Conservation (phyloP, 2,888 invertebrate genomes). For the Morpho achilles region DNA sequence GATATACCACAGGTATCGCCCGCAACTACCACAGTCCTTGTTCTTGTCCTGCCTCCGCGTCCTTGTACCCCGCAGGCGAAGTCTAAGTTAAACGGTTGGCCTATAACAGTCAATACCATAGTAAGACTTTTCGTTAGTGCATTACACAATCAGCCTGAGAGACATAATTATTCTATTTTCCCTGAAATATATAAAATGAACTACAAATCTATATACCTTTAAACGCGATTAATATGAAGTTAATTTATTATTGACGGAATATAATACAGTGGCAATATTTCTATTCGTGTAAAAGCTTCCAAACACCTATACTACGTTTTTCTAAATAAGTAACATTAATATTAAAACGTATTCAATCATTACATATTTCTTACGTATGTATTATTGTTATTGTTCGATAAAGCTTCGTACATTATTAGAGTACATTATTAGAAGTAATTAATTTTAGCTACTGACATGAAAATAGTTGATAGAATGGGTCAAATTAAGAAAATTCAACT, state of each 20-base stretch:
- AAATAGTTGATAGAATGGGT: slow-evolving; percentile 4
- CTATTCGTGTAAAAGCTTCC: slow-evolving; percentile 75
- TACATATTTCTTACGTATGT: slow-evolving; percentile 59
- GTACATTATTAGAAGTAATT: slow-evolving; percentile 29
- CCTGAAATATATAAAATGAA: slow-evolving; percentile 59
- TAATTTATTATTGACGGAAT: slow-evolving; percentile 54
- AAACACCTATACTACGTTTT: slow-evolving; percentile 69
- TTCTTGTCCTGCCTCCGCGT: too few species aligned
- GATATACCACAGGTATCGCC: too few species aligned
- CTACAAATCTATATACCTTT: slow-evolving; percentile 53
- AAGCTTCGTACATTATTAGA: slow-evolving; percentile 51
- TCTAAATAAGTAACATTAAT: slow-evolving; percentile 40
- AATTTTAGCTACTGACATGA: slow-evolving; percentile 16
- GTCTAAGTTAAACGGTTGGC: too few species aligned
- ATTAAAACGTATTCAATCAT: slow-evolving; percentile 45
- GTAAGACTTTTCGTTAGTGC: too few species aligned
- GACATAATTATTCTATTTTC: too few species aligned
- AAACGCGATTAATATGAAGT: slow-evolving; percentile 56
- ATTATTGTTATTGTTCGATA: slow-evolving; percentile 67
- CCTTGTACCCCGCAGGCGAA: too few species aligned
- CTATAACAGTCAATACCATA: too few species aligned
- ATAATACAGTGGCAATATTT: slow-evolving; percentile 63
- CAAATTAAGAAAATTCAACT: neutral
- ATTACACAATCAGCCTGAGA: too few species aligned
- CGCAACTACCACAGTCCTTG: too few species aligned